Evolutionary conservation across 2,888 invertebrate species (phyloP).

Genomic region (Acrobasis consociella): DNA sequence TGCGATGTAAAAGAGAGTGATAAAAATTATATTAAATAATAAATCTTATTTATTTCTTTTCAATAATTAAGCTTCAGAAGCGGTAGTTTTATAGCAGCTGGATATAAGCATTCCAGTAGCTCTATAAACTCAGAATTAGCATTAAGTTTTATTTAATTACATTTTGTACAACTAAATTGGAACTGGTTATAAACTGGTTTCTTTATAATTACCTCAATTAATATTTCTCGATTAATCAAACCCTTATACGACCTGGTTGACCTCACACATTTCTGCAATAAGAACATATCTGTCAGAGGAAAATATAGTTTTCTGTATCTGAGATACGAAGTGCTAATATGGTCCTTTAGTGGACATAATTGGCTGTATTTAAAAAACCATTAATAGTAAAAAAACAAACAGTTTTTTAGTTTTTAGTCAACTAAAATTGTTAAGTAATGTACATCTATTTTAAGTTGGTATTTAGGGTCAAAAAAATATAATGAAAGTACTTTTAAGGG

Average conservation of each 20-base stretch:
- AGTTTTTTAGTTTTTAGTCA: too few relatives aligned
- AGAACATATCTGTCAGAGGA: neutral
- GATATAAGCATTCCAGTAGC: neutral
- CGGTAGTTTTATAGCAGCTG: too few relatives aligned
- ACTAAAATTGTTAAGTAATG: too few relatives aligned
- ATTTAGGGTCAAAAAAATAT: too few relatives aligned
- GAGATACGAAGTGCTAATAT: constrained; percentile 9
- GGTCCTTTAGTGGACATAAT: neutral
- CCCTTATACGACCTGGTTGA: constrained; percentile 16
- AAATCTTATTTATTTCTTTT: too few relatives aligned
- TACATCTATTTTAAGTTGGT: too few relatives aligned
- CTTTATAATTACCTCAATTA: constrained; percentile 16
- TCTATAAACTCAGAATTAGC: neutral
- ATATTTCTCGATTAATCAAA: constrained; percentile 1
- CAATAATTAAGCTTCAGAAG: too few relatives aligned
- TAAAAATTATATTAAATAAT: too few relatives aligned
- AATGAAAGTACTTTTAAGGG: too few relatives aligned
- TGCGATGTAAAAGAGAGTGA: too few relatives aligned
- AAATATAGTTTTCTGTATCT: neutral
- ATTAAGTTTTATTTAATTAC: constrained; percentile 10
- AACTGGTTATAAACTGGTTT: constrained; percentile 5
- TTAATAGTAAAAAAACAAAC: too few relatives aligned
- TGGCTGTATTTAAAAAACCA: neutral
- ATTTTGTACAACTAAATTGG: constrained; percentile 3
- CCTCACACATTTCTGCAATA: constrained; percentile 17